Base-by-base conservation (phyloP, 2,113 vertebrate genomes). In the Myrmecobius fasciatus region DNA sequence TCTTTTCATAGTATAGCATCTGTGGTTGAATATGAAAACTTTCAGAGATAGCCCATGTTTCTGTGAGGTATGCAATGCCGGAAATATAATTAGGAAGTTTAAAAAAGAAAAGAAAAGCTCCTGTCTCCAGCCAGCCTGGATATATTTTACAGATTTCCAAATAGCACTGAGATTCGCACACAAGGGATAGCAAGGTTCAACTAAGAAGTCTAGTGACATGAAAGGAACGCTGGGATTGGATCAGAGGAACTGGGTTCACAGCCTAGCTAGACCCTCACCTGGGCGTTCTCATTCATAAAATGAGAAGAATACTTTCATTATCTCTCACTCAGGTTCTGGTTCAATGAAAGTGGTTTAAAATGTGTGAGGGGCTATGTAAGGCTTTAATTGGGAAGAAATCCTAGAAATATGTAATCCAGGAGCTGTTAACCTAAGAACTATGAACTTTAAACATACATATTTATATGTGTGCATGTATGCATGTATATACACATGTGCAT, bases 101-200 rank as follows among this genome's bases (percentile, higher is more conserved):
- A 93, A 95, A 93, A 31, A 60, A 28, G 31, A 54, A 9, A n/a
- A n/a, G n/a, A 51, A 6, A 51, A 51, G 46, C 89, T 95, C 49
- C 92, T 24, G 20, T 53, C 95, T 94, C 92, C 88, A 93, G 51
- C 83, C 12, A 93, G 89, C 25, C 95, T 93, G 47, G 92, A 96
- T 96, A 95, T 96, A 90, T 53, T 91, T 92, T 94, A 83, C 67
- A 49, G 91, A 51, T 92, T 25, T 49, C 90, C 60, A 94, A 89
- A 75, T 56, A 91, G 94, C 96, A 95, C 91, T 88, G 89, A 89
- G 89, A 49, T 89, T 89, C 26, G 11, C 46, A 49, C 24, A 25
- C 89, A 28, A 28, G 28, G 25, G 25, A 49, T 26, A 46, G 48
- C 26, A 46, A 25, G 26, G 89, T 89, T 89, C 11, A 11, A 48